phyloP scores from a whole-genome alignment of 2,113 vertebrate genomes.

The Eonycteris spelaea region DNA sequence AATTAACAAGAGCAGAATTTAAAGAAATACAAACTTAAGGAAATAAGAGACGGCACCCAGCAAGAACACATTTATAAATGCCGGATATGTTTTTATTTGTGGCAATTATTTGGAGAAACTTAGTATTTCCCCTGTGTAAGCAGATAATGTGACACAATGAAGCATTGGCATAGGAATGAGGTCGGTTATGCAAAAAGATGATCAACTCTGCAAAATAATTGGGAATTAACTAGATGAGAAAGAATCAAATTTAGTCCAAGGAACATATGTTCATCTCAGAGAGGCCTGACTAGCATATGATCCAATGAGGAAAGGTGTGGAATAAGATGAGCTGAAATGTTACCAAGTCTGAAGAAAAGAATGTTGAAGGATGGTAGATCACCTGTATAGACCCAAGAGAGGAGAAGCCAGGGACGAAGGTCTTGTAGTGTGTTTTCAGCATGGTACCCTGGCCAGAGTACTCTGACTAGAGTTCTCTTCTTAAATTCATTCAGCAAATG shows the following conservation, averaged over 20 bases:
- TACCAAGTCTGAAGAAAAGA: neutral
- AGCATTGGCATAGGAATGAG: neutral
- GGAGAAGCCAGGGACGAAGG: neutral
- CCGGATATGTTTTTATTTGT: neutral
- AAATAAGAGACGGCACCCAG: neutral
- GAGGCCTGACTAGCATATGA: neutral
- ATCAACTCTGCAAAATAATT: neutral
- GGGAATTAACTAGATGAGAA: neutral
- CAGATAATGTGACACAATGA: neutral
- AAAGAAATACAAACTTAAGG: neutral
- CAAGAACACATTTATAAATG: neutral
- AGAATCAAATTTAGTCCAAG: neutral
- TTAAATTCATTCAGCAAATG: neutral
- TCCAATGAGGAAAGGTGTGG: neutral
- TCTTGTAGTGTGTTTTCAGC: too few relatives aligned
- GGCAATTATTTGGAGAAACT: neutral
- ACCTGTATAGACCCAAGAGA: neutral
- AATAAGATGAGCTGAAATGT: neutral
- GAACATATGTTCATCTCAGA: neutral
- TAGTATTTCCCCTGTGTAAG: neutral
- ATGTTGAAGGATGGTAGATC: neutral
- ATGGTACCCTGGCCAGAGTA: neutral
- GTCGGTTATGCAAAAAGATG: neutral
- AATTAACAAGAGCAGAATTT: neutral
- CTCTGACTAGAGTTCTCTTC: neutral